A percentile compares a stretch with the other conserved stretches of the same genome.
Conservation (phyloP, 2,113 vertebrate species). For the Pteropus alecto region DNA sequence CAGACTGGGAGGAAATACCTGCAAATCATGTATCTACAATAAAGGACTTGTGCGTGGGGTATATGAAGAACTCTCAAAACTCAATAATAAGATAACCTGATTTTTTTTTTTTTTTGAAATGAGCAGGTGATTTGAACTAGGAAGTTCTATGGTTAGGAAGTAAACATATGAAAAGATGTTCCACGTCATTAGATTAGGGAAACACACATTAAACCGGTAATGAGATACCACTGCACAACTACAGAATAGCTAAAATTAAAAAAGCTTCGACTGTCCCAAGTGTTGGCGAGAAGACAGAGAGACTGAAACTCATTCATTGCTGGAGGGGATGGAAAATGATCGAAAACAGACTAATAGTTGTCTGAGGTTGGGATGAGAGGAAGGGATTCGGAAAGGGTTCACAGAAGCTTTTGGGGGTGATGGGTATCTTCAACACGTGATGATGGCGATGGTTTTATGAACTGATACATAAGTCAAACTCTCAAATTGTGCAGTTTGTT, state of each 20-base stretch:
- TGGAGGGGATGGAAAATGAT: not conserved
- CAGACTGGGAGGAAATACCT: not conserved
- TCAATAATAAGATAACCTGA: not conserved
- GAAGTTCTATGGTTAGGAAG: not conserved
- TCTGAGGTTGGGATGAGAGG: not conserved
- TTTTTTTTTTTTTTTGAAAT: not conserved
- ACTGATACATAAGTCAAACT: not conserved
- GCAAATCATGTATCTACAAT: not conserved
- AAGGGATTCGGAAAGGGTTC: not conserved
- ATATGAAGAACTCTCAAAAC: not conserved
- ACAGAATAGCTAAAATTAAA: not conserved
- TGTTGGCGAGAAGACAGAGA: not conserved
- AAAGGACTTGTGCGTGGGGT: not conserved
- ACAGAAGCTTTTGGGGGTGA: not conserved
- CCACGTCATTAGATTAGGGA: not conserved
- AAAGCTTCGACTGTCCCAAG: not conserved
- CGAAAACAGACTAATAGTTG: not conserved
- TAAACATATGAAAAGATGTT: not conserved
- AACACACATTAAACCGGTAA: not conserved
- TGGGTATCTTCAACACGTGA: not conserved
- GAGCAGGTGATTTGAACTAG: not conserved
- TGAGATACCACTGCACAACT: not conserved
- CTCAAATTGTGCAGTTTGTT: not conserved
- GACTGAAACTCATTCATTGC: not conserved
- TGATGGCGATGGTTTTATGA: not conserved